These are phyloP conservation scores for Cydia fagiglandana DNA, from an alignment of 1,140 invertebrate species.

Conservation along the genomic window DNA sequence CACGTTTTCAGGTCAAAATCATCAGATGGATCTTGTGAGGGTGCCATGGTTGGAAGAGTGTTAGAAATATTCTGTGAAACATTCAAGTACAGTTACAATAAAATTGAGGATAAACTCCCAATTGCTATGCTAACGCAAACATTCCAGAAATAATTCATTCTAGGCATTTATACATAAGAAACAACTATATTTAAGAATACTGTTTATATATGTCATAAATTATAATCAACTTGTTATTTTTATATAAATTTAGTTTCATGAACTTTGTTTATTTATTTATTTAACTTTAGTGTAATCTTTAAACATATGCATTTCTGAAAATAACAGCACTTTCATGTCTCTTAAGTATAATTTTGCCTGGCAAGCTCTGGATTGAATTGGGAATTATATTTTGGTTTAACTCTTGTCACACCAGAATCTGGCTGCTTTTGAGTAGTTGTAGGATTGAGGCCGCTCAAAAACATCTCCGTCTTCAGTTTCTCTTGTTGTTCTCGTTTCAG, in stretches of 20 bases:
- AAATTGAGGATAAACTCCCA: conserved; percentile 73
- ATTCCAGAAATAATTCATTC: conserved; percentile 43
- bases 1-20: conserved; percentile 67
- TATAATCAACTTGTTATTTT: background rate
- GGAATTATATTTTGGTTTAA: conserved; percentile 92
- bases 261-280: no score
- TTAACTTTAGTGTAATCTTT: background rate
- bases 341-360: conserved; percentile 85
- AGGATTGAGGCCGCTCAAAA: conserved; percentile 84
- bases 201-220: background rate
- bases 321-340: conserved; percentile 24
- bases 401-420: conserved; percentile 52
- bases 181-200: background rate
- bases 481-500: conserved; percentile 90
- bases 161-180: background rate
- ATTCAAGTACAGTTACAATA: conserved; percentile 64
- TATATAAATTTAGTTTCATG: background rate
- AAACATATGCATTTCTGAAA: conserved; percentile 26
- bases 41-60: conserved; percentile 55
- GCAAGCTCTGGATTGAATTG: conserved; percentile 95
- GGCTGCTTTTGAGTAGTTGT: conserved; percentile 43
- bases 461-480: conserved; percentile 83
- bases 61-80: conserved; percentile 71
- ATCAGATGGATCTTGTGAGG: conserved; percentile 57
- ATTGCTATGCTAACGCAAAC: conserved; percentile 57